Evolutionary conservation across 2,797 vertebrate genomes (phyloP), one percentile per base, ranked within the genome.

Genomic region (Nyctibius grandis): DNA sequence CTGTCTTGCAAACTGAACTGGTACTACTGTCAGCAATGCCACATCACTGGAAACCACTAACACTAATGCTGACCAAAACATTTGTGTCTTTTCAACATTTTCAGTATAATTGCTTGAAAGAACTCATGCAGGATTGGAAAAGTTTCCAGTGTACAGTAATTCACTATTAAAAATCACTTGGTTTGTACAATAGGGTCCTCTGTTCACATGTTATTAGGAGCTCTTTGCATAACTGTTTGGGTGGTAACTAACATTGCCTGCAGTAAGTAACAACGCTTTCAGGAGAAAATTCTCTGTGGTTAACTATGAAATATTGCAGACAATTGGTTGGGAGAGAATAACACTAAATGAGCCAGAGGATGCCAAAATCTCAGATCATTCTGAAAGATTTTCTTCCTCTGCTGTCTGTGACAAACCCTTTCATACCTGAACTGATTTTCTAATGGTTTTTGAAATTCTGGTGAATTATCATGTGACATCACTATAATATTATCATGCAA

Each of bases 81-180:
- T 83, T 96, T 48, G 5, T 92, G 60, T 96, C 90, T 97, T 97
- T 96, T 93, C 63, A 87, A 78, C 50, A 56, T 87, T 95, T 94
- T 96, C 91, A 77, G 47, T 74, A 28, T 94, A 96, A 97, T 96
- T 95, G 60, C 85, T 91, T 95, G 95, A 97, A 97, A 96, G 89
- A 97, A 96, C 79, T 96, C 57, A 34, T 57, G 88, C 31, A 76
- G 59, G 76, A 91, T 88, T 91, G 92, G 56, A 92, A 95, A 96
- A 85, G 14, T 95, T 97, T 94, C 63, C 85, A 94, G 31, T 59
- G 29, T 68, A 59, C 29, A 91, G 25, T 84, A 93, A 95, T 73
- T 91, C 59, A 79, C 60, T 84, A 48, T 85, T 96, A 78, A 86
- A 96, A 86, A 94, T 72, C 42, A 31, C 15, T 85, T 73, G 33